phyloP scores from a whole-genome alignment of 53 echinoderm and acorn worm species.

The Echinarachnius parma region DNA sequence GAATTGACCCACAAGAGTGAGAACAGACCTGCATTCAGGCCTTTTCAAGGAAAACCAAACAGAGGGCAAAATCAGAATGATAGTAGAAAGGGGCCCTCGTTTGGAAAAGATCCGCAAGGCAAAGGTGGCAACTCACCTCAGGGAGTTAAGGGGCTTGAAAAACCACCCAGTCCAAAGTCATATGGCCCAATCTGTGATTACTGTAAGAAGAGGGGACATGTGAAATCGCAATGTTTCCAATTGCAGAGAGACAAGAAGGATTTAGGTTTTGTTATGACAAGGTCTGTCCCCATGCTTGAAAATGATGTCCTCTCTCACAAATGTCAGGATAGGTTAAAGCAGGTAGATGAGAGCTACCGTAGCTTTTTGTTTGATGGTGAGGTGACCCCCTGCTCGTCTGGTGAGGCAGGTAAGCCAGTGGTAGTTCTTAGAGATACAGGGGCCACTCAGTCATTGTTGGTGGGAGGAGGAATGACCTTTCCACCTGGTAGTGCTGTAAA shows the following conservation, averaged over 20 bases:
- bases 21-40: background rate
- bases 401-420: background rate
- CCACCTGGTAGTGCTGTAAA: background rate
- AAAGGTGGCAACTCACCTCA: background rate
- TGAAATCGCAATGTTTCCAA: background rate
- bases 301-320: background rate
- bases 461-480: background rate
- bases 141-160: no score
- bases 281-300: no score
- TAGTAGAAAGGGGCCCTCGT: no score
- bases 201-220: no score
- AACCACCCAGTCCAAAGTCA: no score
- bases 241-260: background rate
- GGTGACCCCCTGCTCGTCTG: background rate
- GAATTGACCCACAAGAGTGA: background rate
- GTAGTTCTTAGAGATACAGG: background rate
- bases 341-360: background rate
- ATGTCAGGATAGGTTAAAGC: background rate
- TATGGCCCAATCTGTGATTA: no score
- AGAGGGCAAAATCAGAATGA: background rate
- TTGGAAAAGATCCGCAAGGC: background rate
- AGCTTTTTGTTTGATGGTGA: conserved; percentile 8
- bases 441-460: background rate
- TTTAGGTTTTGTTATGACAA: background rate
- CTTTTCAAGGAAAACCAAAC: background rate